These are phyloP conservation scores for Pycnomerus fuliginosus DNA, from an alignment of 2,888 invertebrate genomes.

Conservation along the genomic window DNA sequence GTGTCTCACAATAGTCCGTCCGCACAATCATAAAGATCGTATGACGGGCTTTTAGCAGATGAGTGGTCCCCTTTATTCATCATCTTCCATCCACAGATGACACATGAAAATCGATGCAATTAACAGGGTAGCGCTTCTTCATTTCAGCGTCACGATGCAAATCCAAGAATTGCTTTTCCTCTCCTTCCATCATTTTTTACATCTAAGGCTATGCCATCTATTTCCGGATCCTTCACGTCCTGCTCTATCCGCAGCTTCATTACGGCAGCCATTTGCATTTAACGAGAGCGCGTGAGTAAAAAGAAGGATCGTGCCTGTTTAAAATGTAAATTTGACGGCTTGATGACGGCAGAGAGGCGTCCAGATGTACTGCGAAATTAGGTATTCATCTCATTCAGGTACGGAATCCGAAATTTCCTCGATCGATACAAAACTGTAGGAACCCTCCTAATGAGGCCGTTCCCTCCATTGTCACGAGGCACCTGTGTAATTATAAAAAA, in stretches of 20 bases:
- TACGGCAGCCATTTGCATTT: conserved; percentile 49
- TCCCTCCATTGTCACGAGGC: conserved; percentile 27
- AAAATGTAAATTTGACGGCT: conserved; percentile 46
- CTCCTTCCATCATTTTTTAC: conserved; percentile 6
- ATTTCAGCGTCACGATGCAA: too few relatives aligned
- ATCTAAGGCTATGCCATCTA: conserved; percentile 17
- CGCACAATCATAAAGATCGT: conserved; percentile 41
- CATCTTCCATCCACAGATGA: too few relatives aligned
- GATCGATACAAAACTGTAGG: neutral
- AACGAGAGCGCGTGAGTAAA: conserved; percentile 45
- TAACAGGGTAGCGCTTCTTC: too few relatives aligned
- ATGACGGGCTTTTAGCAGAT: conserved; percentile 45
- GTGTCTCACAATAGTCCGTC: conserved; percentile 41
- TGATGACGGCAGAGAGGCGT: conserved; percentile 44
- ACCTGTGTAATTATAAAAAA: conserved; percentile 44
- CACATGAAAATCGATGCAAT: too few relatives aligned
- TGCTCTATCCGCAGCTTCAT: conserved; percentile 38
- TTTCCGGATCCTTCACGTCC: conserved; percentile 19
- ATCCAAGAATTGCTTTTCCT: conserved; percentile 31
- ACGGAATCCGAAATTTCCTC: too few relatives aligned
- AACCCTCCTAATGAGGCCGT: conserved; percentile 19
- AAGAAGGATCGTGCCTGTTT: conserved; percentile 43
- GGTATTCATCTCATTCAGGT: conserved; percentile 35
- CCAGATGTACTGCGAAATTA: conserved; percentile 45
- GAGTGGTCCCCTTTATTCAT: conserved; percentile 32